Percentiles rank a stretch among this genome's conserved stretches.
phyloP scores from a whole-genome alignment of 2,888 invertebrate species.

The Axea sp. region DNA sequence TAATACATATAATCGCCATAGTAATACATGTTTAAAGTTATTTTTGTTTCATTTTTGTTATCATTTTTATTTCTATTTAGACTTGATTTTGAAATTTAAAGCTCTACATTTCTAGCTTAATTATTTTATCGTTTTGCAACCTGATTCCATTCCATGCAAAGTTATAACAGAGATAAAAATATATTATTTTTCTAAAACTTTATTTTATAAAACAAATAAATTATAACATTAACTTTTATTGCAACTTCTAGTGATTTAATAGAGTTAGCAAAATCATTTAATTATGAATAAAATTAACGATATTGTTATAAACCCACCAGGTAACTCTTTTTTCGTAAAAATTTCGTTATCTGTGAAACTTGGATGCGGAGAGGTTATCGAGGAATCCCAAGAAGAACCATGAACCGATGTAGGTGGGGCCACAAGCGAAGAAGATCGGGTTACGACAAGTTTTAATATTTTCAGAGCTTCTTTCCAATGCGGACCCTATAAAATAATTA shows the following conservation, averaged over 20 bases:
- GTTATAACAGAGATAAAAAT: slow-evolving; percentile 35
- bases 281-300: too few relatives aligned
- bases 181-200: slow-evolving; percentile 28
- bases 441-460: slow-evolving; percentile 97
- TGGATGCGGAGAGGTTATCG: slow-evolving; percentile 84
- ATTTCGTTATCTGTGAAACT: slow-evolving; percentile 92
- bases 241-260: too few relatives aligned
- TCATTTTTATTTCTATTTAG: slow-evolving; percentile 2
- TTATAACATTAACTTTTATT: too few relatives aligned
- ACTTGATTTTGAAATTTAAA: slow-evolving; percentile 3
- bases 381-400: slow-evolving; percentile 81
- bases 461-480: slow-evolving; percentile 98
- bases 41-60: neutral
- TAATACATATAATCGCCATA: neutral
- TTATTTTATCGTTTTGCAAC: slow-evolving; percentile 51
- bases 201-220: neutral
- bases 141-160: slow-evolving; percentile 48
- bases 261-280: too few relatives aligned
- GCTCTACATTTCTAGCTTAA: slow-evolving; percentile 62
- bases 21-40: neutral
- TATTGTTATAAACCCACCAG: slow-evolving; percentile 78
- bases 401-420: slow-evolving; percentile 86
- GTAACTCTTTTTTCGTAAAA: slow-evolving; percentile 90
- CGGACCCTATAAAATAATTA: too few relatives aligned
- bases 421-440: slow-evolving; percentile 94